phyloP scores from a whole-genome alignment of 2,888 invertebrate species.

The Micropterix aruncella region DNA sequence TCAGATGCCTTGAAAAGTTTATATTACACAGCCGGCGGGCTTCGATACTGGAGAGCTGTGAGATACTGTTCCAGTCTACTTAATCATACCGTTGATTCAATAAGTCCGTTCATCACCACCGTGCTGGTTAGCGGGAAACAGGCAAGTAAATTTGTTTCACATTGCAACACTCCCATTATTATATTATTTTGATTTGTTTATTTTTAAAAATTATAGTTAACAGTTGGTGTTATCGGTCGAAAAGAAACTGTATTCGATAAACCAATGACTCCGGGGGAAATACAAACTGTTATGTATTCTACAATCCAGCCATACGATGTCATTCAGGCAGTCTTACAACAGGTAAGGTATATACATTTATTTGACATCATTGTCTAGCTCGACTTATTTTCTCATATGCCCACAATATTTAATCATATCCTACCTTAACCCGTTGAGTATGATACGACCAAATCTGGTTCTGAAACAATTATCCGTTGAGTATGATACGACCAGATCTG shows the following conservation, averaged over 20 bases:
- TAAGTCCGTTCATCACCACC: constrained; percentile 96
- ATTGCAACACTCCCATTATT: too few species aligned
- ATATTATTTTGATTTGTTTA: not conserved
- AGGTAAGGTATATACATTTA: too few species aligned
- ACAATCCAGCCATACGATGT: constrained; percentile 83
- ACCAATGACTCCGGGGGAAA: constrained; percentile 93
- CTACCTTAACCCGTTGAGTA: too few species aligned
- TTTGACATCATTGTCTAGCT: constrained; percentile 19
- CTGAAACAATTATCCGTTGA: too few species aligned
- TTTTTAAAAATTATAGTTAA: constrained; percentile 46
- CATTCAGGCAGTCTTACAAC: constrained; percentile 85
- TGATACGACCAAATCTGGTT: too few species aligned
- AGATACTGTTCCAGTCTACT: constrained; percentile 90
- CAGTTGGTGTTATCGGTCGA: constrained; percentile 87
- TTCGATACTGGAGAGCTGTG: constrained; percentile 85
- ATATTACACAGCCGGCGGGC: constrained; percentile 72
- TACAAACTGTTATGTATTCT: constrained; percentile 83
- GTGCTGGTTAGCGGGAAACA: constrained; percentile 97
- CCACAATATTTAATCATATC: constrained; percentile 1
- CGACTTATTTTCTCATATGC: not conserved
- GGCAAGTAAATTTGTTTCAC: constrained; percentile 29
- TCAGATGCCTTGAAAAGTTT: constrained; percentile 54
- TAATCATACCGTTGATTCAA: constrained; percentile 91
- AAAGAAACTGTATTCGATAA: constrained; percentile 96
- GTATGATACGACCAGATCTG: too few species aligned